Evolutionary conservation across 2,797 vertebrate species (phyloP).

Genomic region (Masticophis lateralis): DNA sequence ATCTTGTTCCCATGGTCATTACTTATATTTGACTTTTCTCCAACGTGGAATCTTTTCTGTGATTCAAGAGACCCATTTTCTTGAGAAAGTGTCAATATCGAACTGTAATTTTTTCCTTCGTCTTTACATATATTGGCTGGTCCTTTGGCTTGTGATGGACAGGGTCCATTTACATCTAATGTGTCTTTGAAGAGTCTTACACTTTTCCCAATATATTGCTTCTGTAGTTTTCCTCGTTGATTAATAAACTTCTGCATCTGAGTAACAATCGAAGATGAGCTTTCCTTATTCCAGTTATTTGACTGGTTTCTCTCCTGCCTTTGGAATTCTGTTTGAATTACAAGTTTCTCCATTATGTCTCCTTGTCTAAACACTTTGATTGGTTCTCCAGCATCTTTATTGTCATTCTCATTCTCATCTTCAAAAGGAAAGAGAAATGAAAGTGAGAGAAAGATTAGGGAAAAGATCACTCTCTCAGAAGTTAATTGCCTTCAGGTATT

Average conservation of each 20-base stretch:
- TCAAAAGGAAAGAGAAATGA: neutral
- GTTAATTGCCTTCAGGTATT: neutral
- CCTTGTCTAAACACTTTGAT: neutral
- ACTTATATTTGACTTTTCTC: neutral
- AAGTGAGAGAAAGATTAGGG: neutral
- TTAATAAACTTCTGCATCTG: neutral
- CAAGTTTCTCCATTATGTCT: neutral
- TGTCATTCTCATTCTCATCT: neutral
- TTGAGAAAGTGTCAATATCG: neutral
- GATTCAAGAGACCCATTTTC: neutral
- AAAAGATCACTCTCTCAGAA: neutral
- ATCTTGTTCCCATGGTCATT: neutral
- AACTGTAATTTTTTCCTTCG: neutral
- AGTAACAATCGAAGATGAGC: neutral
- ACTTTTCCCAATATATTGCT: neutral
- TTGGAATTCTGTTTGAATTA: neutral
- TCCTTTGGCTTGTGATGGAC: neutral
- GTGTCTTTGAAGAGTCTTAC: neutral
- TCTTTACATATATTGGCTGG: neutral
- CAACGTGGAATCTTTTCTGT: neutral
- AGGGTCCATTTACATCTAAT: neutral
- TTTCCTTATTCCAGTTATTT: neutral
- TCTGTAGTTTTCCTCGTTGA: neutral
- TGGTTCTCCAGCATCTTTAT: neutral
- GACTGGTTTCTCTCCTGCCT: neutral